Evolutionary conservation across 1,140 invertebrate genomes (phyloP), one percentile per base, ranked within the genome.

Genomic region (Caerostris darwini): DNA sequence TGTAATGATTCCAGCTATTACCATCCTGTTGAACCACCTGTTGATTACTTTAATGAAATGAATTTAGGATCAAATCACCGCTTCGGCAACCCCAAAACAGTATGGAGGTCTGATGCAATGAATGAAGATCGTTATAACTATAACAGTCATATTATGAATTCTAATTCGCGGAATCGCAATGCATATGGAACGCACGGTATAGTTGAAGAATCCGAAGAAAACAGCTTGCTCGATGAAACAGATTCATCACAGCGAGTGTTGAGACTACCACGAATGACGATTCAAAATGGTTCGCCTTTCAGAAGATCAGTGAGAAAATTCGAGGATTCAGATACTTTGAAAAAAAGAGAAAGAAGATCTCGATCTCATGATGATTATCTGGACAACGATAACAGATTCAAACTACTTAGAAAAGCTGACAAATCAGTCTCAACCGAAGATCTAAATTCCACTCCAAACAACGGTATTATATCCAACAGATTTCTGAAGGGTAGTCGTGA

Each of bases 391-490:
- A 71, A 17, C 34, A 57, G 19, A 50, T 93, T 86, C 10, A 83
- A 92, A 34, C 64, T 71, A 7, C 61, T 93, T 8, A 86, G 53
- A 86, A 93, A 87, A 59, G 83, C 92, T 7, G 92, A 93, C 58
- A 93, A 93, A 77, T 86, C 92, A 5, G 92, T 93, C 3, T 93
- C 92, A 19, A 93, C 92, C 4, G 92, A 93, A 56, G 92, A 93
- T 59, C 59, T 93, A 8, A 87, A 77, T 61, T 14, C 19, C 17
- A 58, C 5, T 77, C 53, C 3, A 12, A 56, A 50, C 4, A 34
- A 17, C 8, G 58, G 81, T 7, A 64, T 10, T 53, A n/a, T 77
- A n/a, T n/a, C 61, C 4, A 93, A 87, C 57, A 71, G 92, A 71
- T 87, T 87, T 87, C 54, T 93, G 12, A 93, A 53, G 53, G 64